Evolutionary conservation across 2,113 vertebrate species (phyloP), one percentile per base, ranked within the genome.

Genomic region (Addax nasomaculatus): DNA sequence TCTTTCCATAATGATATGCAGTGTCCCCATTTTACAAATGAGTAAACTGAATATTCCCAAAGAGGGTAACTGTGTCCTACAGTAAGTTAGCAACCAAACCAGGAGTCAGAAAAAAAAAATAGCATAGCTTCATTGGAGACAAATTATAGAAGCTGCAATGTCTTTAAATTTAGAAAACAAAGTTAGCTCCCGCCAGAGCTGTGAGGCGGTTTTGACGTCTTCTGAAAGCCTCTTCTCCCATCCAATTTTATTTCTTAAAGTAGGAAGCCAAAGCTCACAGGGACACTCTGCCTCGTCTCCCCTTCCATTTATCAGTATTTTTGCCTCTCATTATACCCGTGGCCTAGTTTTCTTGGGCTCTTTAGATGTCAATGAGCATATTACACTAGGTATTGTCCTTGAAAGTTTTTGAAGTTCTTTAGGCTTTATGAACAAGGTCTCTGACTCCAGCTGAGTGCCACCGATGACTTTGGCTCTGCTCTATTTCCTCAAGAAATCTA

Each of bases 131-230:
- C 89, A 73, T 4, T 76, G 93, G 93, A 94, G 95, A 95, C 81
- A 94, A 92, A 98, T 97, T 83, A 95, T 39, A 91, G 91, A 97
- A 97, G 79, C 95, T 79, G 80, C 51, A 23, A 79, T 85, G 67
- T 94, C 97, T 97, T 98, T 98, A 97, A 97, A 98, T 97, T 96
- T 97, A 97, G 97, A 97, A 97, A 97, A 97, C 94, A 98, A 93
- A 98, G 97, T 96, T 91, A 94, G 89, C 55, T 94, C 43, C 90
- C 92, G 78, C 90, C 88, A 89, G 95, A 62, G 85, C 73, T 67
- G 39, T 1, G 33, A 95, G 89, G 90, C 95, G 45, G 60, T 94
- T 89, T 90, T 93, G 93, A 96, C 6, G 2, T 96, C 92, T 93
- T 90, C 94, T 93, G 88, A 96, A 95, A 97, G 93, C 76, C 57